Base-by-base conservation (phyloP, 2,888 invertebrate species). In the Periphyllus acericola region DNA sequence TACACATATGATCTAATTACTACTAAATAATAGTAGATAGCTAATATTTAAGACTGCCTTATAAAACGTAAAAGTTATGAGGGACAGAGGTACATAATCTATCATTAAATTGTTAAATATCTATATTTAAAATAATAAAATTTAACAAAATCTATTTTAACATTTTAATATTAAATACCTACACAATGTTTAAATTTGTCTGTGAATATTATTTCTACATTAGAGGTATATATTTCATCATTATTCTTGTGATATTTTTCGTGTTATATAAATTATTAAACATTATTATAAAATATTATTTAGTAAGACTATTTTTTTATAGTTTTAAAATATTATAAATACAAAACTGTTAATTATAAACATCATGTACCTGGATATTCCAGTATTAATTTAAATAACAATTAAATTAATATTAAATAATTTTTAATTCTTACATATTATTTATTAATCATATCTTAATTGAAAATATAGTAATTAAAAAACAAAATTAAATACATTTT, bases 281-380 rank as follows among this genome's bases (percentile, higher is more conserved):
- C n/a, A 55, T 72, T 52, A 82, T 72, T 52, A 82, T 52, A 19
- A n/a, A 71, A 11, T 72, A 52, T 34, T 9, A 52, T 72, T 72
- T 72, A 52, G 17, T 5, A 25, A 32, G 25, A 52, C 32, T 82
- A 82, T 74, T 83, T 74, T 71, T 83, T 55, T 55, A 55, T 74
- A 72, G n/a, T 72, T 83, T 34, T 74, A 17, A 83, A 83, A n/a
- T 34, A 83, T 83, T 46, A 68, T 68, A 46, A 66, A n/a, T 72
- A 72, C 34, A 32, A 17, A 52, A 46, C 21, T 71, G 4, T 71
- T 82, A 29, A 81, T 46, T 46, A 21, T 32, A 72, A 52, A 34
- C 52, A 72, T 55, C 71, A 52, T 52, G 32, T 71, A 82, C 9
- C 52, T 82, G 82, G 52, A 82, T 82, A 52, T 82, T 71, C 46